Evolutionary conservation across 1,140 invertebrate species (phyloP).

Genomic region (Chlorops oryzae): DNA sequence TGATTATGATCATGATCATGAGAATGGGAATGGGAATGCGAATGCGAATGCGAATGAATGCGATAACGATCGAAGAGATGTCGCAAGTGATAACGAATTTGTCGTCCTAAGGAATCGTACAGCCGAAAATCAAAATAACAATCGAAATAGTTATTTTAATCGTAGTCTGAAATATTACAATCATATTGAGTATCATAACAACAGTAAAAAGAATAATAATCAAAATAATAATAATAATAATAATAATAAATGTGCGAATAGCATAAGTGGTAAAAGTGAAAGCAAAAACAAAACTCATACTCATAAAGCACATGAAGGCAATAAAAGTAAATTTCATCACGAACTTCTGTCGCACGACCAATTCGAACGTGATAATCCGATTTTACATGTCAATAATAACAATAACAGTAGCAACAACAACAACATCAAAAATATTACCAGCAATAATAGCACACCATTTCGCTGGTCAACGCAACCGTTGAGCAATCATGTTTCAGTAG

Average conservation of each 20-base stretch:
- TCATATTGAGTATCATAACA: not conserved
- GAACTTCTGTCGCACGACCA: too few species aligned
- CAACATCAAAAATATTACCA: not conserved
- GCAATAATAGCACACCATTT: constrained; percentile 17
- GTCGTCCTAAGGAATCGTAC: too few species aligned
- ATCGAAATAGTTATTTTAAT: constrained; percentile 21
- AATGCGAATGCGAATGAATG: constrained; percentile 15
- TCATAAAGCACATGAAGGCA: too few species aligned
- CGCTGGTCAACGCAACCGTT: constrained; percentile 41
- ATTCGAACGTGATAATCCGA: too few species aligned
- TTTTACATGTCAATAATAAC: not conserved
- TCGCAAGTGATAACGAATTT: too few species aligned
- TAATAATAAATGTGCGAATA: not conserved
- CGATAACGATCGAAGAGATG: too few species aligned
- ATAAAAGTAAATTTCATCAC: too few species aligned
- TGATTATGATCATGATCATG: not conserved
- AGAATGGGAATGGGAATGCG: constrained; percentile 1
- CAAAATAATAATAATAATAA: constrained; percentile 6
- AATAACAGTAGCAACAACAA: constrained; percentile 4
- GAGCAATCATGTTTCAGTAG: constrained; percentile 40
- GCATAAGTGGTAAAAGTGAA: not conserved
- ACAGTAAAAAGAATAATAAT: constrained; percentile 1
- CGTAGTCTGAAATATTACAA: not conserved
- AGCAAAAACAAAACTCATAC: too few species aligned
- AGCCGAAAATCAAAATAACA: constrained; percentile 10